Conservation (phyloP, 1,140 invertebrate species). For the Zaprionus vittiger region DNA sequence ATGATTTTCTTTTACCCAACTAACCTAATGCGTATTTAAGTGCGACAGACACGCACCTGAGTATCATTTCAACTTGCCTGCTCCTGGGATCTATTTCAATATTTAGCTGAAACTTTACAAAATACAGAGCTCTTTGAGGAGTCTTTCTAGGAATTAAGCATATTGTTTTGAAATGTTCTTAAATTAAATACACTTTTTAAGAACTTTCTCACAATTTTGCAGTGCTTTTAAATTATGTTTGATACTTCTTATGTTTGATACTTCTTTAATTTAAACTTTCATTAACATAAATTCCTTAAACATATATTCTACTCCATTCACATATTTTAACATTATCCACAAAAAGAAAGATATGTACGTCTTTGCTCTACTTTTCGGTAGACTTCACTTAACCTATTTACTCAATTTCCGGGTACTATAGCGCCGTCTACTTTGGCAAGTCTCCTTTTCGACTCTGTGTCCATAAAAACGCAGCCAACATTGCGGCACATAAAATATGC, state of each 20-base stretch:
- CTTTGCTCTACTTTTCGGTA: background rate
- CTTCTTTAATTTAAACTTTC: too few species aligned
- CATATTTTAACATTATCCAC: too few species aligned
- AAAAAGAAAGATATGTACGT: too few species aligned
- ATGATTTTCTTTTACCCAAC: conserved; percentile 35
- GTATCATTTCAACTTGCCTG: background rate
- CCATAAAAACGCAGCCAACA: conserved; percentile 35
- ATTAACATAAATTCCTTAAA: too few species aligned
- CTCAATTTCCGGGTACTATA: conserved; percentile 7
- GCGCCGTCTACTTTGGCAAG: conserved; percentile 5
- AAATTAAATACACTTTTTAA: background rate
- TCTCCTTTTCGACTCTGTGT: conserved; percentile 5
- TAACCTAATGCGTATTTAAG: conserved; percentile 53
- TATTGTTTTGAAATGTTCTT: background rate
- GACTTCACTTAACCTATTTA: background rate
- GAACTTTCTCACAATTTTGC: too few species aligned
- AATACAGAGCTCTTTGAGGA: background rate
- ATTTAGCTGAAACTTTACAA: background rate
- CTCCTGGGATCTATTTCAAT: background rate
- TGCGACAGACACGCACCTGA: conserved; percentile 11
- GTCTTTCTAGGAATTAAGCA: background rate
- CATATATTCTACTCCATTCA: too few species aligned
- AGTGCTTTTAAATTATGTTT: too few species aligned
- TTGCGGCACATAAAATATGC: conserved; percentile 72
- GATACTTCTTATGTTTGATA: too few species aligned